phyloP scores from a whole-genome alignment of 2,888 invertebrate species.

The Zygothrica quintamaculata region DNA sequence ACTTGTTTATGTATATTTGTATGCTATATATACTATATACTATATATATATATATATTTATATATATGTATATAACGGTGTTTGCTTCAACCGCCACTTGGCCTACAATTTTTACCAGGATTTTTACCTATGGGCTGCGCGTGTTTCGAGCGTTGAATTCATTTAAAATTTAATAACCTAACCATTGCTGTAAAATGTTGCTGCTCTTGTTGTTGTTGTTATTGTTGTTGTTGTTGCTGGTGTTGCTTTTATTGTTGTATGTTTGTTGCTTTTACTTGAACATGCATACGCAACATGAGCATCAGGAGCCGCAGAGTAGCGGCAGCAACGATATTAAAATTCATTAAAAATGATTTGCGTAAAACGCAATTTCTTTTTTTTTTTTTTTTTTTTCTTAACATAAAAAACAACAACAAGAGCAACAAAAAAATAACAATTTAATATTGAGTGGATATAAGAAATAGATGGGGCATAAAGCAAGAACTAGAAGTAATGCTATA shows the following conservation, averaged over 20 bases:
- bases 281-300: constrained; percentile 41
- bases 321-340: constrained; percentile 70
- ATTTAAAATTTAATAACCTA: constrained; percentile 80
- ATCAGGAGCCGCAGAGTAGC: constrained; percentile 20
- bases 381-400: constrained; percentile 73
- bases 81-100: constrained; percentile 51
- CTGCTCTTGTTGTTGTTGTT: constrained; percentile 34
- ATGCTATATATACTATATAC: constrained; percentile 2
- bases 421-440: constrained; percentile 7
- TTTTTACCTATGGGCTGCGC: constrained; percentile 48
- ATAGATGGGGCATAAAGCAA: constrained; percentile 5
- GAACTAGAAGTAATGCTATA: too few relatives aligned
- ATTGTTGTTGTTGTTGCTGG: constrained; percentile 35
- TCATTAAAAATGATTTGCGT: constrained; percentile 81
- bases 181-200: constrained; percentile 63
- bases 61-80: constrained; percentile 16
- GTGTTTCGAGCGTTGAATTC: constrained; percentile 61
- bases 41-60: constrained; percentile 7
- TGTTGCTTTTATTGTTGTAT: constrained; percentile 38
- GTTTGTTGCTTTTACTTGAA: constrained; percentile 29
- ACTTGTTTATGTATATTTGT: constrained; percentile 7
- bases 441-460: constrained; percentile 7
- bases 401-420: constrained; percentile 30
- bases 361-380: constrained; percentile 81
- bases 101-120: constrained; percentile 45